These are phyloP conservation scores for Conus betulinus DNA, from an alignment of 1,140 invertebrate species.

Conservation along the genomic window DNA sequence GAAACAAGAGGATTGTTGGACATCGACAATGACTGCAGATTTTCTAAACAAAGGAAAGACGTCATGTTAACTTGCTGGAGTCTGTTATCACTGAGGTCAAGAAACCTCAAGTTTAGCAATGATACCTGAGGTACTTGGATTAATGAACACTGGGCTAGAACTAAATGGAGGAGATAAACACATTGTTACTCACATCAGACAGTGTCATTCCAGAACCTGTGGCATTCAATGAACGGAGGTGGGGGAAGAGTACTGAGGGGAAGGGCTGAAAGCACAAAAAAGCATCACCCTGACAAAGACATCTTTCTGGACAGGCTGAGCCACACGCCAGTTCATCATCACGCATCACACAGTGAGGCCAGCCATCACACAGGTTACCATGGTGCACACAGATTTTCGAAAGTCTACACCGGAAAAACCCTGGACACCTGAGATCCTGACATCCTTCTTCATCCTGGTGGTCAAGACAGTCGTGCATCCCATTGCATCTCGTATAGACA, in stretches of 20 bases:
- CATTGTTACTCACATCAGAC: background rate
- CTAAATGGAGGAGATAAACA: background rate
- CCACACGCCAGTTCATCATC: conserved; percentile 41
- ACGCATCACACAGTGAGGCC: conserved; percentile 29
- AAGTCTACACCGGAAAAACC: conserved; percentile 29
- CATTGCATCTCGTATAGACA: conserved; percentile 24
- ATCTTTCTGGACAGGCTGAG: conserved; percentile 51
- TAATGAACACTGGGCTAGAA: background rate
- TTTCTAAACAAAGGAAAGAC: conserved; percentile 16
- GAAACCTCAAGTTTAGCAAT: background rate
- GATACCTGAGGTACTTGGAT: background rate
- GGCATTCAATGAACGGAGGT: background rate
- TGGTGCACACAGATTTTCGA: conserved; percentile 30
- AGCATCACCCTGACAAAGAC: conserved; percentile 15
- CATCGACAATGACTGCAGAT: conserved; percentile 28
- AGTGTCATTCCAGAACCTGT: background rate
- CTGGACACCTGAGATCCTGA: conserved; percentile 30
- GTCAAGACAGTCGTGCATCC: conserved; percentile 9
- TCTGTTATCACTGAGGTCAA: conserved; percentile 37
- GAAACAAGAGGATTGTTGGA: conserved; percentile 7
- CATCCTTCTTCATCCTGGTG: conserved; percentile 24
- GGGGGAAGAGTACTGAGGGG: background rate
- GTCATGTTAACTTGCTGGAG: background rate
- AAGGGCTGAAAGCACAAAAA: conserved; percentile 20
- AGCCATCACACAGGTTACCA: conserved; percentile 25